A percentile compares a stretch with the other conserved stretches of the same genome.
These are phyloP conservation scores for Pyrrhura leucotis DNA, from an alignment of 2,797 vertebrate genomes.

Conservation along the genomic window DNA sequence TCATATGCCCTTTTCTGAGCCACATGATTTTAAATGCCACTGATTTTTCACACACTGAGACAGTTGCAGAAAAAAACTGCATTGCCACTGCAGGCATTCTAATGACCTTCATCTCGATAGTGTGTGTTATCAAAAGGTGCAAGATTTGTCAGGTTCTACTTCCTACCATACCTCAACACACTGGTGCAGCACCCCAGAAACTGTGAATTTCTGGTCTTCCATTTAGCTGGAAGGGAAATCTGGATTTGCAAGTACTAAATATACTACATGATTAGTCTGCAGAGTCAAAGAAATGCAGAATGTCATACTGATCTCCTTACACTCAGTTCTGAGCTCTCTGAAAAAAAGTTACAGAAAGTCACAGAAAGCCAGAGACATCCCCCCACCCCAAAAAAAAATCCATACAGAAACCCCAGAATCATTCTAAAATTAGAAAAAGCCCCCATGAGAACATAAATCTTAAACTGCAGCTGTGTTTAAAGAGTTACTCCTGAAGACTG, in stretches of 20 bases:
- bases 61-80: not conserved
- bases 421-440: not conserved
- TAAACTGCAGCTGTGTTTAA: not conserved
- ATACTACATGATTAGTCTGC: not conserved
- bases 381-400: not conserved
- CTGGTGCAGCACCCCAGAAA: not conserved
- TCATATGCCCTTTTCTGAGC: not conserved
- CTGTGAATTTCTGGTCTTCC: not conserved
- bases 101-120: constrained; percentile 4
- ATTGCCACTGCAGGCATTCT: not conserved
- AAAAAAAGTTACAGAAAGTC: not conserved
- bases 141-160: not conserved
- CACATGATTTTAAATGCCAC: not conserved
- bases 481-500: not conserved
- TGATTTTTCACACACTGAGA: not conserved
- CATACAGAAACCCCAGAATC: not conserved
- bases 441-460: not conserved
- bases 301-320: not conserved
- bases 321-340: not conserved
- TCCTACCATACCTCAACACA: not conserved
- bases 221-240: not conserved
- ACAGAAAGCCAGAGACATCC: not conserved
- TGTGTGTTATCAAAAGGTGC: not conserved
- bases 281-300: not conserved
- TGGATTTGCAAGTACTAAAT: constrained; percentile 3